These are phyloP conservation scores for Dryas iulia DNA, from an alignment of 1,140 invertebrate genomes.

Conservation along the genomic window DNA sequence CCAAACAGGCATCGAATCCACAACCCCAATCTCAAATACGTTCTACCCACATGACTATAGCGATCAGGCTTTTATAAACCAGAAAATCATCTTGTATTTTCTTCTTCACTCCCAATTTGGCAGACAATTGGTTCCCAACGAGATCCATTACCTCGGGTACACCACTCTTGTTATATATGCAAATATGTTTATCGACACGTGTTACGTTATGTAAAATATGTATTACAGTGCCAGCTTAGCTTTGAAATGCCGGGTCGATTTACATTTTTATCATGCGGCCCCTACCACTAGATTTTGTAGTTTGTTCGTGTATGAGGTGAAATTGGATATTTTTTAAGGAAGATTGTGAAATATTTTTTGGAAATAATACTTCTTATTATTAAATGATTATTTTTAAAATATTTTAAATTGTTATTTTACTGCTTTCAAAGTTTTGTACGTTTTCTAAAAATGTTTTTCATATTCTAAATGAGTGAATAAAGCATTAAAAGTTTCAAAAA, in stretches of 20 bases:
- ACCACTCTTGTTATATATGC: conserved; percentile 32
- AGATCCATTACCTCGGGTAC: conserved; percentile 21
- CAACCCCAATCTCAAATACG: too few species aligned
- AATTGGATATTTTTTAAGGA: neutral
- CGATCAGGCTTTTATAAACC: neutral
- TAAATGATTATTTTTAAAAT: too few species aligned
- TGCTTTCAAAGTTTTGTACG: too few species aligned
- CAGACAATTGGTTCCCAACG: conserved; percentile 22
- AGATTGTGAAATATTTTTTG: too few species aligned
- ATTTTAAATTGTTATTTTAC: too few species aligned
- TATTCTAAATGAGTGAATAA: too few species aligned
- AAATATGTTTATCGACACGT: conserved; percentile 38
- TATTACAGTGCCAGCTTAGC: conserved; percentile 11
- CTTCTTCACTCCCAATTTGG: neutral
- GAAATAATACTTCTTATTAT: too few species aligned
- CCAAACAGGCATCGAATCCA: too few species aligned
- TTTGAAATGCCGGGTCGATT: conserved; percentile 27
- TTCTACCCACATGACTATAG: neutral
- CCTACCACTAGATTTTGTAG: neutral
- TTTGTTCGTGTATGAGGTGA: neutral
- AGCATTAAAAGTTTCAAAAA: too few species aligned
- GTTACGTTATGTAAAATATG: conserved; percentile 32
- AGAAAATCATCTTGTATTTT: neutral
- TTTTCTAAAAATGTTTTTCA: too few species aligned
- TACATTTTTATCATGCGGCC: conserved; percentile 24